phyloP scores from a whole-genome alignment of 1,140 invertebrate genomes.

The Drosophila ananassae region DNA sequence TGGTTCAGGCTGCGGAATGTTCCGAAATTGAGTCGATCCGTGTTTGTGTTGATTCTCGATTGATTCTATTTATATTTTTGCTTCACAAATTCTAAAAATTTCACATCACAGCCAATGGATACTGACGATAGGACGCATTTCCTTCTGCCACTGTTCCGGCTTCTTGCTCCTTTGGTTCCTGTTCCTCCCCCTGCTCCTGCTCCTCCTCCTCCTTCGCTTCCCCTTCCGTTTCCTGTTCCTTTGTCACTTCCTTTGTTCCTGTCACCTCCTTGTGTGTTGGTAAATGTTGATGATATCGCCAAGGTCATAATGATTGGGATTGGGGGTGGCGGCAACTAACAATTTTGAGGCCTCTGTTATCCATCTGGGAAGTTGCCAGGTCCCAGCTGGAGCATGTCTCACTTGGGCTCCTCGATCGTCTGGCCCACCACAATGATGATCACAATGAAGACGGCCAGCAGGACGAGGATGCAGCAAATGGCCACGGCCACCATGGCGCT shows the following conservation, averaged over 20 bases:
- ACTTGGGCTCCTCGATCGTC: conserved; percentile 87
- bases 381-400: conserved; percentile 84
- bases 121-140: conserved; percentile 77
- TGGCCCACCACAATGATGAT: conserved; percentile 91
- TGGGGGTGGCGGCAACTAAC: conserved; percentile 57
- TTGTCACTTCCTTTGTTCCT: conserved; percentile 15
- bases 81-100: conserved; percentile 69
- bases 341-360: conserved; percentile 81
- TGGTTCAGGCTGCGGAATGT: conserved; percentile 33
- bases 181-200: neutral
- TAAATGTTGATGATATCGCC: conserved; percentile 23
- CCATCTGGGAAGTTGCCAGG: conserved; percentile 84
- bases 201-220: neutral
- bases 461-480: conserved; percentile 90
- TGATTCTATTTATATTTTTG: conserved; percentile 26
- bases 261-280: conserved; percentile 24
- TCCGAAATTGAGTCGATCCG: conserved; percentile 31
- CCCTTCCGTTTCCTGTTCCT: conserved; percentile 8
- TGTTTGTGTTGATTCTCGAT: conserved; percentile 23
- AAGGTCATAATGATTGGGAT: conserved; percentile 1
- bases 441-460: conserved; percentile 90
- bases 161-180: conserved; percentile 2
- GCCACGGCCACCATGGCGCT: conserved; percentile 90
- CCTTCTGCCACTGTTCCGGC: conserved; percentile 12
- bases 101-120: conserved; percentile 84